Base-by-base conservation (phyloP, 1,140 invertebrate species). In the Leucophenga varia region DNA sequence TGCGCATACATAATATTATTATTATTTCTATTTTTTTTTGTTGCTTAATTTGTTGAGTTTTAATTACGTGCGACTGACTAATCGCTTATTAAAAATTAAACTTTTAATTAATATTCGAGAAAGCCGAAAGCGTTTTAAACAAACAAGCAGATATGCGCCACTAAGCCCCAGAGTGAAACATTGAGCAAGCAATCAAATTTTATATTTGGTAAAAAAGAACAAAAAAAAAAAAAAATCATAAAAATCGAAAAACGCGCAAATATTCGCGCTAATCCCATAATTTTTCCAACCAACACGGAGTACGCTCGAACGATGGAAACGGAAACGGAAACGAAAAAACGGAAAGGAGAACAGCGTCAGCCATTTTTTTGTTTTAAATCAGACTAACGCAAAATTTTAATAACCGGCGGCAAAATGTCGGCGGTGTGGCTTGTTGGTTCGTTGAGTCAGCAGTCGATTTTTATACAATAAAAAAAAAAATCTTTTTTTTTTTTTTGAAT, bases 61-160 rank as follows among this genome's bases (percentile, higher is more conserved):
- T 25, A 5, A 25, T 10, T 10, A 25, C 22, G 10, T 10, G 22
- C 10, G 22, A 10, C 10, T 25, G 22, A 25, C 22, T 25, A 25
- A 25, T 25, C 22, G 43, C 51, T 61, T 43, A 65, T 65, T 54
- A 65, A 67, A 65, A 30, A 67, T 65, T 32, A 49, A 65, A 63
- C 57, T 65, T 65, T 65, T 65, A 65, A 67, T 65, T 67, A 63
- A 65, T n/a, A n/a, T n/a, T n/a, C n/a, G n/a, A n/a, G n/a, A n/a
- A n/a, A n/a, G n/a, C n/a, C n/a, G n/a, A n/a, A n/a, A n/a, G n/a
- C n/a, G n/a, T n/a, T n/a, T n/a, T n/a, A n/a, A n/a, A n/a, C n/a
- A n/a, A n/a, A n/a, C n/a, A n/a, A n/a, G n/a, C n/a, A n/a, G n/a
- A n/a, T n/a, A n/a, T n/a, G n/a, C n/a, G n/a, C n/a, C n/a, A n/a